Conservation (phyloP, 2,113 vertebrate species). For the Verasper variegatus region DNA sequence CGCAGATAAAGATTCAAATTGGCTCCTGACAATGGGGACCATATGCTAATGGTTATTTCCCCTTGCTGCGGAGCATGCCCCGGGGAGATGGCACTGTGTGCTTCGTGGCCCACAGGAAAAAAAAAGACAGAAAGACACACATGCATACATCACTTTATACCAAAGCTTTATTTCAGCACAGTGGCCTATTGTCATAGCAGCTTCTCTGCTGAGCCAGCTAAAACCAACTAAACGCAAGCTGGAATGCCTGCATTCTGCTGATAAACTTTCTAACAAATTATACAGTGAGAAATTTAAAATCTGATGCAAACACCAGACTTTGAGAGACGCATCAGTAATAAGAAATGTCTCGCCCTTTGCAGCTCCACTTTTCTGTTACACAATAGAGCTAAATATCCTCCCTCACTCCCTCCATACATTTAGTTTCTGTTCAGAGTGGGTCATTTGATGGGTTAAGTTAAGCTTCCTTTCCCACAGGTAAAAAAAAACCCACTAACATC, state of each 20-base stretch:
- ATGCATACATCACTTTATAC: conserved; percentile 67
- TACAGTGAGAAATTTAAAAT: conserved; percentile 70
- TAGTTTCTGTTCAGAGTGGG: neutral
- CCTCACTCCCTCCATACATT: neutral
- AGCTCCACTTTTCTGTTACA: conserved; percentile 23
- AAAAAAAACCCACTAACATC: too few species aligned
- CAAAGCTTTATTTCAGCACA: conserved; percentile 65
- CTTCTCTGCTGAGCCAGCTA: conserved; percentile 74
- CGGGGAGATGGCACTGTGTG: conserved; percentile 66
- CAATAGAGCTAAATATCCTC: conserved; percentile 26
- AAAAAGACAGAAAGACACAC: conserved; percentile 44
- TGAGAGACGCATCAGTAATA: conserved; percentile 49
- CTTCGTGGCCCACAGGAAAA: conserved; percentile 59
- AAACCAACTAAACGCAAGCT: conserved; percentile 57
- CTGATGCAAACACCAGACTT: conserved; percentile 59
- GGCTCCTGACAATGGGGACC: conserved; percentile 79
- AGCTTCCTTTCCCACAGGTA: conserved; percentile 6
- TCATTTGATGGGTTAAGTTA: conserved; percentile 26
- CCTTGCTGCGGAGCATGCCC: conserved; percentile 70
- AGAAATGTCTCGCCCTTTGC: conserved; percentile 14
- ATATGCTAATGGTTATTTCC: conserved; percentile 82
- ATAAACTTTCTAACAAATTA: conserved; percentile 73
- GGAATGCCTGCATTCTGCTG: conserved; percentile 70
- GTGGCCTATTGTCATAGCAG: conserved; percentile 63
- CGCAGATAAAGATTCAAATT: conserved; percentile 84